These are phyloP conservation scores for Iphiclides podalirius DNA, from an alignment of 2,888 invertebrate genomes.

Conservation along the genomic window DNA sequence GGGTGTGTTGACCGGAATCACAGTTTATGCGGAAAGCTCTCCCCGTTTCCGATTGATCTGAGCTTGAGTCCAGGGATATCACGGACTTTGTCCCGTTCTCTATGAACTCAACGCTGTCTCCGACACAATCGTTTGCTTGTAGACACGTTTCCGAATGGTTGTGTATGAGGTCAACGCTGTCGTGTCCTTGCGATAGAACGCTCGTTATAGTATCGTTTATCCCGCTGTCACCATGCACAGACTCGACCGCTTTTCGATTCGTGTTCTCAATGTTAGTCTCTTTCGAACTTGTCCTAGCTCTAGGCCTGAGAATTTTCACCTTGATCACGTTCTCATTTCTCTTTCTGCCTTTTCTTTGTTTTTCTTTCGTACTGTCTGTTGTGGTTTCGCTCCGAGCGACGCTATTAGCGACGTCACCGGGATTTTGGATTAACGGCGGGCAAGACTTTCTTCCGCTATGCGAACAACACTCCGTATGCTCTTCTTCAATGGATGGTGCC, in stretches of 20 bases:
- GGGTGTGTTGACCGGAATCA: background rate
- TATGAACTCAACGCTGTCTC: constrained; percentile 53
- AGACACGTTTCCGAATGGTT: constrained; percentile 71
- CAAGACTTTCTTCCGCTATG: constrained; percentile 50
- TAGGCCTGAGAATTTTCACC: constrained; percentile 65
- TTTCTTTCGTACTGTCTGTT: constrained; percentile 13
- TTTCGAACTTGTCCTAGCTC: constrained; percentile 30
- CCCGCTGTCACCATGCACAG: constrained; percentile 49
- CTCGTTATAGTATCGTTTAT: constrained; percentile 52
- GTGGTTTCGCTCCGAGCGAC: constrained; percentile 28
- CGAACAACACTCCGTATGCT: constrained; percentile 50
- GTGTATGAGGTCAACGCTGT: constrained; percentile 62
- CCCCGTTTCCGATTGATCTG: constrained; percentile 27
- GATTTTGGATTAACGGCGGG: constrained; percentile 41
- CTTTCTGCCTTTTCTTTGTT: constrained; percentile 37
- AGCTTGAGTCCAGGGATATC: constrained; percentile 47
- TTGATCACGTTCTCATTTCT: constrained; percentile 61
- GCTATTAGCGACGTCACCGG: constrained; percentile 31
- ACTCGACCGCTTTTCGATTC: constrained; percentile 23
- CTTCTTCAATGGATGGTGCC: constrained; percentile 51
- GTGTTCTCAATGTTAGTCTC: constrained; percentile 25
- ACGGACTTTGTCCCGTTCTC: constrained; percentile 44
- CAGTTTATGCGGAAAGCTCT: background rate
- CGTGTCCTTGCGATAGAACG: constrained; percentile 35
- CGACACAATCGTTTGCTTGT: constrained; percentile 56